Conservation (phyloP, 1,140 invertebrate genomes). For the Pseudobourletiella spinata region DNA sequence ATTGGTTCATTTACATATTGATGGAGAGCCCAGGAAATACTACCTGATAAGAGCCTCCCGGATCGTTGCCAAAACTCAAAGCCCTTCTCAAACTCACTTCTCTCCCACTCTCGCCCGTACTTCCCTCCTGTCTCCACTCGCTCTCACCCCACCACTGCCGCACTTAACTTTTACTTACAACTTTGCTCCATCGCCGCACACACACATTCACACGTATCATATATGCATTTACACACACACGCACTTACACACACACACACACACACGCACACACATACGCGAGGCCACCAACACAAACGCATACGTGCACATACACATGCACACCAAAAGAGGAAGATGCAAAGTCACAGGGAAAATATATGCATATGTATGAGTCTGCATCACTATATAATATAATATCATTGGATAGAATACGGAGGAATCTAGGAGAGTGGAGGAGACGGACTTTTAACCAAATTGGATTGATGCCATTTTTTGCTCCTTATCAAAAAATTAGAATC, state of each 20-base stretch:
- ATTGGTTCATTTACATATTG: constrained; percentile 41
- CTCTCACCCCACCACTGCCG: not conserved
- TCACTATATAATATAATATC: too few species aligned
- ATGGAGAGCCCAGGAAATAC: constrained; percentile 35
- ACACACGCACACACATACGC: too few species aligned
- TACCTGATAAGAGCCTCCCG: constrained; percentile 36
- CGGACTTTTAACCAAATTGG: constrained; percentile 35
- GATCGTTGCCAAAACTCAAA: constrained; percentile 34
- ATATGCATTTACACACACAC: too few species aligned
- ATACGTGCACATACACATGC: not conserved
- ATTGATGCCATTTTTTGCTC: constrained; percentile 33
- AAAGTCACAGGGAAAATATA: too few species aligned
- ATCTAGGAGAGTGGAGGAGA: not conserved
- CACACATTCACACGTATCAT: too few species aligned
- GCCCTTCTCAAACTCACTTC: constrained; percentile 13
- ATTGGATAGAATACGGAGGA: not conserved
- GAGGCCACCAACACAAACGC: not conserved
- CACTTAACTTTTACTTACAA: too few species aligned
- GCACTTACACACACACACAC: too few species aligned
- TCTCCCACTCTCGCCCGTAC: constrained; percentile 5
- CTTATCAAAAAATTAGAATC: constrained; percentile 36
- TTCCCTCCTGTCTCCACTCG: not conserved
- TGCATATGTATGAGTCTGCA: too few species aligned
- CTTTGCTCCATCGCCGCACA: too few species aligned
- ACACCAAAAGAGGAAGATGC: too few species aligned